Percentiles rank a stretch among this genome's conserved stretches.
These are phyloP conservation scores for Glandiceps talaboti DNA, from an alignment of 53 echinoderm and acorn worm genomes.

Conservation along the genomic window DNA sequence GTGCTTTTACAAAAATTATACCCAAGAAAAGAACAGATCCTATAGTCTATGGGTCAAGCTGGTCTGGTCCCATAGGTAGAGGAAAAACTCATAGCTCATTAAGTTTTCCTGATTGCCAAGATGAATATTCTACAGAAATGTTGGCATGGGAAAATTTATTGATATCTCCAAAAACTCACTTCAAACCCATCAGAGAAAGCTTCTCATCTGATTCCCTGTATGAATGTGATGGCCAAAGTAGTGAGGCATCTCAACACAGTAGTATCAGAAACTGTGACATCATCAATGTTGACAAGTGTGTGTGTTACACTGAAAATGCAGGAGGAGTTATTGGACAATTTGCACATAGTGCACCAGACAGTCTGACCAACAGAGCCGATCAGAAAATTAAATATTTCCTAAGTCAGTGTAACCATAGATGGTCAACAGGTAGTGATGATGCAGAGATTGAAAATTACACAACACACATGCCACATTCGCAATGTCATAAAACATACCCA, in stretches of 20 bases:
- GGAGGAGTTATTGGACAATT: neutral
- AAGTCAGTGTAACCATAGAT: neutral
- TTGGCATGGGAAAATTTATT: constrained; percentile 25
- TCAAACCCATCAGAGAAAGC: constrained; percentile 41
- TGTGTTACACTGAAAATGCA: neutral
- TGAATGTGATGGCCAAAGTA: constrained; percentile 1
- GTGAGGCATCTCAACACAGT: neutral
- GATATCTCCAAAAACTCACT: constrained; percentile 64
- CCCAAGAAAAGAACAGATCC: neutral
- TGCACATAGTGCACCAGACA: neutral
- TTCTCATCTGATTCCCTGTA: constrained; percentile 30
- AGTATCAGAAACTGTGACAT: neutral
- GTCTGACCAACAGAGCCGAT: neutral
- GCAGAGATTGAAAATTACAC: neutral
- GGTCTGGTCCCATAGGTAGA: neutral
- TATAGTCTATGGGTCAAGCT: neutral
- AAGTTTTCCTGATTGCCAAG: neutral
- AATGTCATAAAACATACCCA: neutral
- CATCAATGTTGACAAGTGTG: neutral
- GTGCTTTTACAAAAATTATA: neutral
- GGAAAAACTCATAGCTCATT: neutral
- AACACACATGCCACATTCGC: neutral
- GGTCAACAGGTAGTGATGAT: neutral
- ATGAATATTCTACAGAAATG: neutral
- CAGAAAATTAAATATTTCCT: neutral